These are phyloP conservation scores for Hyphantria cunea DNA, from an alignment of 1,140 invertebrate species.

Conservation along the genomic window DNA sequence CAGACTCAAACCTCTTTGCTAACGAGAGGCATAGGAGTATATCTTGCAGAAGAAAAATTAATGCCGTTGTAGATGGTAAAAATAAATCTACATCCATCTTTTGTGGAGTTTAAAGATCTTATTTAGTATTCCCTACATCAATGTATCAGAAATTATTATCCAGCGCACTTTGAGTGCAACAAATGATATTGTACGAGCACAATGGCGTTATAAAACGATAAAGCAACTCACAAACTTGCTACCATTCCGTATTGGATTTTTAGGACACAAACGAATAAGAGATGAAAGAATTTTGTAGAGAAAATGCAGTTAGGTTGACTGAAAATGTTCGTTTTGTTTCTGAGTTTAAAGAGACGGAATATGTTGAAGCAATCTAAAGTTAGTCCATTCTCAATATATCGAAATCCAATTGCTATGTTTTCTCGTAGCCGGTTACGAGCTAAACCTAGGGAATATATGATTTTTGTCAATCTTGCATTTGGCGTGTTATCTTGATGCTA, in stretches of 20 bases:
- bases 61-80: too few relatives aligned
- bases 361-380: background rate
- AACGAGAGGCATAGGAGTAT: too few relatives aligned
- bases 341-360: background rate
- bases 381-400: background rate
- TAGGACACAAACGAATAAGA: conserved; percentile 12
- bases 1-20: too few relatives aligned
- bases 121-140: conserved; percentile 9
- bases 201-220: conserved; percentile 37
- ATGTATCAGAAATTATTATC: conserved; percentile 33
- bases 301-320: conserved; percentile 7
- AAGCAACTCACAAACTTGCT: conserved; percentile 22
- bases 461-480: too few relatives aligned
- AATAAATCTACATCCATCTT: too few relatives aligned
- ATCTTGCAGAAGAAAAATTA: too few relatives aligned
- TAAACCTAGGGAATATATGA: too few relatives aligned
- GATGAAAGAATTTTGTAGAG: conserved; percentile 2
- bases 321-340: background rate
- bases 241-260: conserved; percentile 16
- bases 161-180: conserved; percentile 37
- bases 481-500: too few relatives aligned
- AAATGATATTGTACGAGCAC: conserved; percentile 41
- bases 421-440: too few relatives aligned
- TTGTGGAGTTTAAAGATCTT: too few relatives aligned
- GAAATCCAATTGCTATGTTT: background rate